A percentile compares a stretch with the other conserved stretches of the same genome.
Conservation (phyloP, 2,888 invertebrate genomes). For the Quadriops clusia region DNA sequence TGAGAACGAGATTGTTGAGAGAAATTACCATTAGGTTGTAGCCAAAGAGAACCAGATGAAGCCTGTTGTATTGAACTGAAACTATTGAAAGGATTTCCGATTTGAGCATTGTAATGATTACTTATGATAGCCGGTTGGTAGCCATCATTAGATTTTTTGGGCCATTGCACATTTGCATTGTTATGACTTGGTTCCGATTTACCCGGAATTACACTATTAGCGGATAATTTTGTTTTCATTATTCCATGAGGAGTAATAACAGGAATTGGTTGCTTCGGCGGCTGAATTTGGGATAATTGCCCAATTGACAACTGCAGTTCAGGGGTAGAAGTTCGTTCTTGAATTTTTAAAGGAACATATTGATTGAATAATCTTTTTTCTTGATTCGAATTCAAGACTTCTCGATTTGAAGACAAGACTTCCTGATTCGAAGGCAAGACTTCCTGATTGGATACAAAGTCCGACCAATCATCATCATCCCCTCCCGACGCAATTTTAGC, state of each 20-base stretch:
- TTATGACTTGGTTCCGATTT: constrained; percentile 13
- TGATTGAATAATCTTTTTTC: constrained; percentile 2
- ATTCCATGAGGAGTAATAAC: constrained; percentile 32
- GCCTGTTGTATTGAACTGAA: too few relatives aligned
- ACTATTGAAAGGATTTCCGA: too few relatives aligned
- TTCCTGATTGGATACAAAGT: constrained; percentile 41
- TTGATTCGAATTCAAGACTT: too few relatives aligned
- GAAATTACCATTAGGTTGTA: too few relatives aligned
- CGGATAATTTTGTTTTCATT: constrained; percentile 30
- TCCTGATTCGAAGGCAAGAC: constrained; percentile 25
- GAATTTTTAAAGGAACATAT: not conserved
- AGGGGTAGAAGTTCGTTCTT: constrained; percentile 26
- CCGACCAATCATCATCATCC: constrained; percentile 51
- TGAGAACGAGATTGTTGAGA: too few relatives aligned
- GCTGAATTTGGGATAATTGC: constrained; percentile 30
- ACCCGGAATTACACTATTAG: constrained; percentile 14
- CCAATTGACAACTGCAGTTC: constrained; percentile 32
- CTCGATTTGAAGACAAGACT: too few relatives aligned
- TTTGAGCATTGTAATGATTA: constrained; percentile 22
- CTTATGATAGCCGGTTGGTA: constrained; percentile 29
- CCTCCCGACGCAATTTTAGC: not conserved
- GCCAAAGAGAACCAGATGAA: too few relatives aligned
- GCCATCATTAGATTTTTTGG: constrained; percentile 16
- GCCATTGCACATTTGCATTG: constrained; percentile 14
- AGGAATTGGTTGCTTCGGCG: constrained; percentile 31